Evolutionary conservation across 2,888 invertebrate species (phyloP), one percentile per base, ranked within the genome.

Genomic region (Agrenia bidenticulata): DNA sequence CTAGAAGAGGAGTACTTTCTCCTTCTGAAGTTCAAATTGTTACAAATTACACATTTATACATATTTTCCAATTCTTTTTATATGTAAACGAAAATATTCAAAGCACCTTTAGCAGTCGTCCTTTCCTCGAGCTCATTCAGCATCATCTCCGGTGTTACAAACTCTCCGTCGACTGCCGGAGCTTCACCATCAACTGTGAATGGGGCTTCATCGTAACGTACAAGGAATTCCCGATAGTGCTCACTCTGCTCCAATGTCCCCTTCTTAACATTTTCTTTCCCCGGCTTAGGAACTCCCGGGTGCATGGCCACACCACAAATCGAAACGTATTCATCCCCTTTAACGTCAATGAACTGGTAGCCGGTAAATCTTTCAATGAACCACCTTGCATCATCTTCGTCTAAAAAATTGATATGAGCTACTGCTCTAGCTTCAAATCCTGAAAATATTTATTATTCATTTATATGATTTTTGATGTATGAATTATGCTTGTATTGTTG

Each of bases 391-490:
- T 57, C 57, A 19, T 37, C 41, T 24, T 24, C 41, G 24, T 57
- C 41, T 2, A 57, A 11, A 41, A 57, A 57, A n/a, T 57, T 57
- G 4, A 57, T 57, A 13, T 41, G 41, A 19, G 57, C 57, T 23
- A 57, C 57, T 7, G 41, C 7, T 41, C 42, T 13, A 7, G n/a
- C 57, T 21, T 23, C 24, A 27, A 23, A n/a, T 11, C 55, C 57
- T 57, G 37, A 41, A 57, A 39, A 41, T 21, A 49, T 11, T 49
- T 11, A 7, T 11, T n/a, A n/a, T n/a, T n/a, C n/a, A n/a, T n/a
- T n/a, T n/a, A n/a, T n/a, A n/a, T n/a, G n/a, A n/a, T n/a, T 11
- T 39, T 9, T 39, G 39, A n/a, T n/a, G 11, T n/a, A 7, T 7
- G 23, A 17, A 53, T 32, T 45, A 45, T 17, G n/a, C 45, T 45